Conservation (phyloP, 2,888 invertebrate genomes). For the Leptogaster cylindrica region DNA sequence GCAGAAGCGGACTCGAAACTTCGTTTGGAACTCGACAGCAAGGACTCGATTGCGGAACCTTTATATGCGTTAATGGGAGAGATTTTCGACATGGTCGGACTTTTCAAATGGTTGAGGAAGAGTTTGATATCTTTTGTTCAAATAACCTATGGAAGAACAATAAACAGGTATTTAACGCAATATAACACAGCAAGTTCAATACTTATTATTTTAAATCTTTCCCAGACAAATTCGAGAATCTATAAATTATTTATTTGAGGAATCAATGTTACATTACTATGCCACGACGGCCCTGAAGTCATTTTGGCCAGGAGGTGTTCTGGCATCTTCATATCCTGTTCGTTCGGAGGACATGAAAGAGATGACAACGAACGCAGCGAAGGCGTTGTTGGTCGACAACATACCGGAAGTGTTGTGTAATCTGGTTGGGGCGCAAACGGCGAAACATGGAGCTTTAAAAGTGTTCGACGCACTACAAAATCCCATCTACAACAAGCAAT, state of each 20-base stretch:
- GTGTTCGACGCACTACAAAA: slow-evolving; percentile 87
- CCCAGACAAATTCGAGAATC: slow-evolving; percentile 86
- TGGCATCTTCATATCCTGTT: slow-evolving; percentile 64
- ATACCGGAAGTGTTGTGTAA: slow-evolving; percentile 81
- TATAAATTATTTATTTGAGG: slow-evolving; percentile 85
- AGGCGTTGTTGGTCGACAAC: slow-evolving; percentile 68
- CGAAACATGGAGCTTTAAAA: slow-evolving; percentile 82
- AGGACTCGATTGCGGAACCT: slow-evolving; percentile 89
- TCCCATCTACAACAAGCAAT: slow-evolving; percentile 84
- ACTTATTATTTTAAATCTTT: background rate
- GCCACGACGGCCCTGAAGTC: slow-evolving; percentile 81
- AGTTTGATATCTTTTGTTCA: slow-evolving; percentile 91
- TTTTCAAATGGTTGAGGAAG: slow-evolving; percentile 85
- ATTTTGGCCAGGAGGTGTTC: slow-evolving; percentile 88
- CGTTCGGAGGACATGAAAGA: slow-evolving; percentile 71
- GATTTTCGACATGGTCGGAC: slow-evolving; percentile 88
- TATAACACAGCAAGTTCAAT: background rate
- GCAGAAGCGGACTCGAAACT: slow-evolving; percentile 55
- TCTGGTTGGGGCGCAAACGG: slow-evolving; percentile 84
- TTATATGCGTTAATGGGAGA: slow-evolving; percentile 86
- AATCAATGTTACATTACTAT: slow-evolving; percentile 90
- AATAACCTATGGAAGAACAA: slow-evolving; percentile 89
- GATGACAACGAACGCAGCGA: slow-evolving; percentile 73
- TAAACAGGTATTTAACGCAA: slow-evolving; percentile 74
- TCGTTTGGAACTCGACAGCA: slow-evolving; percentile 67